Conservation (phyloP, 2,888 invertebrate genomes). For the Unio pictorum region DNA sequence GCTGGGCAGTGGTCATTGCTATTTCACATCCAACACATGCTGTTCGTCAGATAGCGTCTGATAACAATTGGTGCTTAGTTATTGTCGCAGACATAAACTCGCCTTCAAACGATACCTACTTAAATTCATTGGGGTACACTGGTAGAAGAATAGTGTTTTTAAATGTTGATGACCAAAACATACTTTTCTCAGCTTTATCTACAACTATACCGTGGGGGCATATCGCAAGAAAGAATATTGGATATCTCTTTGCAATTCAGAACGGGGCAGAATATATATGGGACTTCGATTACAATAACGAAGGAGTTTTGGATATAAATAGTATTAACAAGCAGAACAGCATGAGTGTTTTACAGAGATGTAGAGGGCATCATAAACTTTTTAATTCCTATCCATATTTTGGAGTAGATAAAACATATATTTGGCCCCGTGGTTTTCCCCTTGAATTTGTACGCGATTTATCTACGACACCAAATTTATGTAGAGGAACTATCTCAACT, state of each 20-base stretch:
- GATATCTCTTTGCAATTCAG: slow-evolving; percentile 5
- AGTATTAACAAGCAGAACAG: background rate
- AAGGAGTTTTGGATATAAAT: background rate
- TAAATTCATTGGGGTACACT: background rate
- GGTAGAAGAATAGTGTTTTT: slow-evolving; percentile 1
- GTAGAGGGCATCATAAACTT: background rate
- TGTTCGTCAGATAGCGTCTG: background rate
- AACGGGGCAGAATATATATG: slow-evolving; percentile 9
- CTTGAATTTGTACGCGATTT: background rate
- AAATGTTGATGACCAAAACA: background rate
- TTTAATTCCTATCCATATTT: slow-evolving; percentile 8
- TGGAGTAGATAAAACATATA: background rate
- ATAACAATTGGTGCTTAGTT: slow-evolving; percentile 4
- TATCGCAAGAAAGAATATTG: slow-evolving; percentile 10
- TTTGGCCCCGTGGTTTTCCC: slow-evolving; percentile 9
- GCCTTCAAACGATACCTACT: background rate
- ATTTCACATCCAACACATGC: slow-evolving; percentile 3
- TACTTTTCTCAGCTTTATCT: background rate
- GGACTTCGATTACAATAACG: slow-evolving; percentile 14
- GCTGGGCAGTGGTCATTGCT: slow-evolving; percentile 7
- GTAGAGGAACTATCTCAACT: background rate
- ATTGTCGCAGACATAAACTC: slow-evolving; percentile 5
- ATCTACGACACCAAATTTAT: background rate
- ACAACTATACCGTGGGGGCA: background rate
- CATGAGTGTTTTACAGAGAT: background rate